Evolutionary conservation across 2,888 invertebrate species (phyloP).

Genomic region (Petrolisthes manimaculis): DNA sequence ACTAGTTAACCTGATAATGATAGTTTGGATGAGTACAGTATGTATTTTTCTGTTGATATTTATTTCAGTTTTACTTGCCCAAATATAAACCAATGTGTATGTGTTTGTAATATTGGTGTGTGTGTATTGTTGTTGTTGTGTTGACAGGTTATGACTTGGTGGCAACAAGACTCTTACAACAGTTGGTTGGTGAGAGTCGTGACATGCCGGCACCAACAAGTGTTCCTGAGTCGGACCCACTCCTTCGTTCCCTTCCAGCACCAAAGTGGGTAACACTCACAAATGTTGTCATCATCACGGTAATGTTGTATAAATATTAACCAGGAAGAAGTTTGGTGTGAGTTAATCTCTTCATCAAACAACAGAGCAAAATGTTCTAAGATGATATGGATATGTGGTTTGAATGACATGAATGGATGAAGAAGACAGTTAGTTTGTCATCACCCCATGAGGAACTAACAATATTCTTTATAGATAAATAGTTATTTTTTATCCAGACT

Average conservation of each 20-base stretch:
- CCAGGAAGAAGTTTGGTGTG: too few species aligned
- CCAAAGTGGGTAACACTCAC: slow-evolving; percentile 28
- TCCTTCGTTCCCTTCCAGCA: slow-evolving; percentile 39
- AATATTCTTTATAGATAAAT: too few species aligned
- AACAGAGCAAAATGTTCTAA: too few species aligned
- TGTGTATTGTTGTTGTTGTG: neutral
- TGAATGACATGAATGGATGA: too few species aligned
- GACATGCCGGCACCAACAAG: slow-evolving; percentile 23
- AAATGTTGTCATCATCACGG: neutral
- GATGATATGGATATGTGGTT: too few species aligned
- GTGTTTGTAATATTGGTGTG: too few species aligned
- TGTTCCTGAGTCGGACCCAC: slow-evolving; percentile 41
- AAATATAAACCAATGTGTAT: too few species aligned
- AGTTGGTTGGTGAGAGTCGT: slow-evolving; percentile 36
- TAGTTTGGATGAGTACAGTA: neutral
- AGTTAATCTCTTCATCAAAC: too few species aligned
- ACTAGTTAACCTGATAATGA: neutral
- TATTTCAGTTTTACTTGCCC: too few species aligned
- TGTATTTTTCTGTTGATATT: too few species aligned
- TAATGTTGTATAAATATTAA: too few species aligned
- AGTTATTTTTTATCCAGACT: too few species aligned
- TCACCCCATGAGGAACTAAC: neutral
- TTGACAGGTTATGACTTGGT: slow-evolving; percentile 31
- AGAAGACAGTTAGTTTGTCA: neutral
- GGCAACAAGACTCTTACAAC: slow-evolving; percentile 26